Evolutionary conservation across 2,888 invertebrate species (phyloP), one percentile per base, ranked within the genome.

Genomic region (Brachypalpus laphriformis): DNA sequence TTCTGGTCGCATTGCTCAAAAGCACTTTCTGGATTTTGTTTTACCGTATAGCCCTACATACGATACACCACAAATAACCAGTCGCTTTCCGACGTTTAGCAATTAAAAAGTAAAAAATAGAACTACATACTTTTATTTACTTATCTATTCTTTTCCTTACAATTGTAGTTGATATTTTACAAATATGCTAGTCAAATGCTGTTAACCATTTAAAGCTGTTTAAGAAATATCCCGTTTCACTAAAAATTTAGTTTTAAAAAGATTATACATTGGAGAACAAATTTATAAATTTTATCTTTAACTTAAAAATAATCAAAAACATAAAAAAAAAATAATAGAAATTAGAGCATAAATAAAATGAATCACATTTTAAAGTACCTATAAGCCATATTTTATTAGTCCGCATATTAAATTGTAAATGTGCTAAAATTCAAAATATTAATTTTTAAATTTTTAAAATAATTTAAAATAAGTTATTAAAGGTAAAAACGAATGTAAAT

Each of bases 321-420:
- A 42, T 54, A 57, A 54, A 20, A 16, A 8, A 45, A 34, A 57
- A 31, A 22, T 40, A 42, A 45, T 77, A 66, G 54, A 54, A 51
- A 22, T 51, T 68, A 82, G 65, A 82, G n/a, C 63, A 66, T 65
- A 56, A 2, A 45, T 72, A 51, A 74, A 76, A 31, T 8, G 8
- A 66, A 34, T 63, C 51, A 61, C 49, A 45, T 49, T 57, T 49
- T 82, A 83, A 72, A 54, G 22, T 40, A 40, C 40, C 40, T 34
- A n/a, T 74, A 70, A 65, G 63, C 20, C 56, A 74, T 51, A 70
- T 68, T 74, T 68, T 40, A 68, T 70, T 70, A 49, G 57, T 45
- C 51, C 54, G 63, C 74, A 80, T 75, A 66, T 81, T 78, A 20
- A 68, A 47, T 20, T 75, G 70, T 65, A 85, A 81, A 76, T 76